Evolutionary conservation across 2,113 vertebrate species (phyloP).

Genomic region (Copsychus sechellarum): DNA sequence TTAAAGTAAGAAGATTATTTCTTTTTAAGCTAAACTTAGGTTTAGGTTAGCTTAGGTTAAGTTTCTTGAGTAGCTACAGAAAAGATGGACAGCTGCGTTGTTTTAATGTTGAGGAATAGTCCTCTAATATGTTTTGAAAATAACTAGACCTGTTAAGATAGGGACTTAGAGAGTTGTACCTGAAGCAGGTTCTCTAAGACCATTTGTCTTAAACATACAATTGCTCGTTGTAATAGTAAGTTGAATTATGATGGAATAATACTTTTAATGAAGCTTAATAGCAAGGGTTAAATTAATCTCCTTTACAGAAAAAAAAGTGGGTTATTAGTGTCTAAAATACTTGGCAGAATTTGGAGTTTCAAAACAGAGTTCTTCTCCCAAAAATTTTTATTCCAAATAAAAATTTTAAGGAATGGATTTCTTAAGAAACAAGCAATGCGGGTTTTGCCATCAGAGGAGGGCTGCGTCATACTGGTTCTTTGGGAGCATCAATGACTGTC

Average conservation of each 20-base stretch:
- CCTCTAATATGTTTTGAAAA: background rate
- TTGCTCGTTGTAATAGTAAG: background rate
- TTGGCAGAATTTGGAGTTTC: background rate
- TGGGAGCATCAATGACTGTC: background rate
- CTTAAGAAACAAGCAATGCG: background rate
- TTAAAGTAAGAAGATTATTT: background rate
- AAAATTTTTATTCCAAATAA: background rate
- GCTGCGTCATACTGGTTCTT: rapidly evolving
- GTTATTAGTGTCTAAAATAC: background rate
- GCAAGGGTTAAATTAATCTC: background rate
- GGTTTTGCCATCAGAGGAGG: background rate
- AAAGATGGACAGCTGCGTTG: background rate
- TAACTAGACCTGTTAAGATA: background rate
- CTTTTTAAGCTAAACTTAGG: background rate
- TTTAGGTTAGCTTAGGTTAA: background rate
- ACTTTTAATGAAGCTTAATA: background rate
- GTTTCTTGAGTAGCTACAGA: background rate
- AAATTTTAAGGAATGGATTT: background rate
- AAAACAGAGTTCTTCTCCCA: background rate
- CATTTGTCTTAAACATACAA: background rate
- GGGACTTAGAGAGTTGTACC: background rate
- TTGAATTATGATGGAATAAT: background rate
- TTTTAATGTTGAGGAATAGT: background rate
- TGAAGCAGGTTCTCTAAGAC: background rate
- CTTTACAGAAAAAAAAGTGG: background rate